A percentile compares a stretch with the other conserved stretches of the same genome.
phyloP scores from a whole-genome alignment of 2,797 vertebrate species.

The Pseudochirops corinnae region DNA sequence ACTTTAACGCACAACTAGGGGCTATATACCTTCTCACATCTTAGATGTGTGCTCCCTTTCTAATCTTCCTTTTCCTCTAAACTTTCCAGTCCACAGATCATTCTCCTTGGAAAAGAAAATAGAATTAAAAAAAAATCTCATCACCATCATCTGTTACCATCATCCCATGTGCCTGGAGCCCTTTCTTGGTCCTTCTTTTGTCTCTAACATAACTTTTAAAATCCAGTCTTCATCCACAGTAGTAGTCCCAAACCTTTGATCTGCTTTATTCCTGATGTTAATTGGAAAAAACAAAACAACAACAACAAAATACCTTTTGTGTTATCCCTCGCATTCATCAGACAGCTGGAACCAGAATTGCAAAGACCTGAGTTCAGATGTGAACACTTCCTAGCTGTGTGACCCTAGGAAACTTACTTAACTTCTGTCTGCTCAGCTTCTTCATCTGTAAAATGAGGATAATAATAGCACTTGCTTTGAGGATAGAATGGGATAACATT shows the following conservation, averaged over 20 bases:
- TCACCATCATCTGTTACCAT: not conserved
- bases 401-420: not conserved
- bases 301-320: not conserved
- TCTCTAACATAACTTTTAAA: not conserved
- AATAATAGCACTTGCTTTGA: not conserved
- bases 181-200: not conserved
- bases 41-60: not conserved
- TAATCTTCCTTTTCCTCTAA: not conserved
- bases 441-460: not conserved
- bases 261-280: not conserved
- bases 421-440: not conserved
- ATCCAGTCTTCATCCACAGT: not conserved
- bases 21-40: not conserved
- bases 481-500: not conserved
- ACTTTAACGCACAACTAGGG: not conserved
- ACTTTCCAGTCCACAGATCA: not conserved
- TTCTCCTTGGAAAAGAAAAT: not conserved
- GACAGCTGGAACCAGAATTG: not conserved
- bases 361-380: not conserved
- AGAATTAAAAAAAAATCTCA: not conserved
- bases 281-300: not conserved
- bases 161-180: not conserved
- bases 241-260: not conserved
- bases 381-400: not conserved
- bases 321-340: not conserved